phyloP scores from a whole-genome alignment of 2,113 vertebrate genomes.

The Fulmarus glacialis region DNA sequence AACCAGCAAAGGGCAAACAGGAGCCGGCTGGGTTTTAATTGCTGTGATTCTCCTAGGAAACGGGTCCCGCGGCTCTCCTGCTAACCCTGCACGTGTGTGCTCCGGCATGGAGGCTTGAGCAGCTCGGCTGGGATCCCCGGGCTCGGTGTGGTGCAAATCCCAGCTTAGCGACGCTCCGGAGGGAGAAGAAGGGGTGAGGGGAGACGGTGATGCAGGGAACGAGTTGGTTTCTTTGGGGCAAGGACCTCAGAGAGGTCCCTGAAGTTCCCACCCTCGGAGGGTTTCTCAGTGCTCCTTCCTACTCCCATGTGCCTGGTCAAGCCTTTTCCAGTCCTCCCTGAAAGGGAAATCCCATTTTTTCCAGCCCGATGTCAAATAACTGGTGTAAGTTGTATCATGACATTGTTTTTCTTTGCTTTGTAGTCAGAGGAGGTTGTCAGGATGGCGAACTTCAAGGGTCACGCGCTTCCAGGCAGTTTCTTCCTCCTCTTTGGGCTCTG shows the following conservation, averaged over 20 bases:
- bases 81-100: fast-evolving
- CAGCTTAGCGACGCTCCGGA: fast-evolving
- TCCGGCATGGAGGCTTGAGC: not conserved
- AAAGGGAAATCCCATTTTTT: not conserved
- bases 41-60: conserved; percentile 2
- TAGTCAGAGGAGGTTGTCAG: not conserved
- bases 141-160: not conserved
- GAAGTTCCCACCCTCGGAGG: not conserved
- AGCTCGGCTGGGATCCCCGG: not conserved
- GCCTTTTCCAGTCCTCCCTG: not conserved
- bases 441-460: conserved; percentile 97
- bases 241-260: not conserved
- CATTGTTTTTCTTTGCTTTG: not conserved
- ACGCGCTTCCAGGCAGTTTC: conserved; percentile 91
- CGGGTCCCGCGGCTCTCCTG: not conserved
- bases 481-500: conserved; percentile 90
- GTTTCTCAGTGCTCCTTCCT: not conserved
- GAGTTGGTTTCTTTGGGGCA: not conserved
- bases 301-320: not conserved
- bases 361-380: not conserved
- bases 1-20: not conserved
- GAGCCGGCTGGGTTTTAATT: not conserved
- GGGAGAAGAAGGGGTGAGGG: not conserved
- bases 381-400: not conserved
- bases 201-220: fast-evolving